Evolutionary conservation across 1,140 invertebrate genomes (phyloP), one percentile per base, ranked within the genome.

Genomic region (Monomorium pharaonis): DNA sequence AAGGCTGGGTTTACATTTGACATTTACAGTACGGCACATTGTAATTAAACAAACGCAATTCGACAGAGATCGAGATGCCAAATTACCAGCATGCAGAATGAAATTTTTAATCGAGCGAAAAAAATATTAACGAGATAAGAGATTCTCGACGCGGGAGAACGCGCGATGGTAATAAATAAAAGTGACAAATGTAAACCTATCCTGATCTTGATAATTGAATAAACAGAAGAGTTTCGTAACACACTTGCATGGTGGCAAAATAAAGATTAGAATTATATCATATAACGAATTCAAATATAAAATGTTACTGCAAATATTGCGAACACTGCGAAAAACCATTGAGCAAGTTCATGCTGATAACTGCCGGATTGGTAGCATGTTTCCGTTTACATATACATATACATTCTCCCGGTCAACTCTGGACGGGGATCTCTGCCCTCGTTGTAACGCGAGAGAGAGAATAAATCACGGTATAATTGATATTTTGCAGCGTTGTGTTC

Each of bases 121-220:
- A 54, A 51, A 72, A 63, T 16, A 16, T 30, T 47, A 70, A n/a
- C 24, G 24, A 51, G 47, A 27, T 12, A 72, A 72, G 49, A 74
- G 49, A 37, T n/a, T n/a, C 6, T 72, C 37, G n/a, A 77, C 56
- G 37, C 69, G 63, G 18, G n/a, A n/a, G n/a, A 33, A 30, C 63
- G 67, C 85, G 85, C 81, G 49, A 2, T 6, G 84, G 18, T 44
- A 75, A 87, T 37, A 65, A 54, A 69, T 85, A 89, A 89, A 44
- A 58, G 77, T 90, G 88, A 88, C 87, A 92, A 92, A 90, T 92
- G 87, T 92, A 92, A 93, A 93, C 89, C 87, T 92, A 92, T 85
- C 89, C 91, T 91, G 76, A 30, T 80, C 58, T 90, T 84, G 51
- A 62, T 62, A 47, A 54, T 62, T 69, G 44, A 77, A 69, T 88